Conservation (phyloP, 2,797 vertebrate species). For the Paramormyrops hopkinsi region DNA sequence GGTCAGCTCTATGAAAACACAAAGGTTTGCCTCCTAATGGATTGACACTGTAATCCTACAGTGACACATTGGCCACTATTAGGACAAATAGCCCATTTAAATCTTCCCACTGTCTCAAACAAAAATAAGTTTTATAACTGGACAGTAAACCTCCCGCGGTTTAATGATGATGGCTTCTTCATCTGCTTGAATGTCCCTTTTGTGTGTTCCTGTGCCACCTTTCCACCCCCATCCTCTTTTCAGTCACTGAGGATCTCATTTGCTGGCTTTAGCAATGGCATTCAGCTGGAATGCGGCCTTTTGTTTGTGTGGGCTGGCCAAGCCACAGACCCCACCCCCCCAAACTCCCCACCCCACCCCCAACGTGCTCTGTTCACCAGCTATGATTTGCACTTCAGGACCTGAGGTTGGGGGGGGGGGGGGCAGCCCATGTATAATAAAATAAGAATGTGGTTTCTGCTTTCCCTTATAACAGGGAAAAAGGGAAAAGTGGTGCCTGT, state of each 20-base stretch:
- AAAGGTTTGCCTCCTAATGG: background rate
- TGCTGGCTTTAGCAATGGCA: background rate
- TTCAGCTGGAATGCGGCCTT: background rate
- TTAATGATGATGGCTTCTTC: background rate
- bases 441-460: background rate
- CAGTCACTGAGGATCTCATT: background rate
- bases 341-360: background rate
- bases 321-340: background rate
- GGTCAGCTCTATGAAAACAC: background rate
- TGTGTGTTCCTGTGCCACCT: background rate
- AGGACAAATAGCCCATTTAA: background rate
- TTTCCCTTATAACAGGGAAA: background rate
- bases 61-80: background rate
- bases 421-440: background rate
- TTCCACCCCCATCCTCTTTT: background rate
- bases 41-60: background rate
- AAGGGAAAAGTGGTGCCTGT: background rate
- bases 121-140: background rate
- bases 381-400: background rate
- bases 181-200: background rate
- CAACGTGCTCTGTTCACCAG: background rate
- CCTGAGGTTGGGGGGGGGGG: background rate
- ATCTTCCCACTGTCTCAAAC: background rate
- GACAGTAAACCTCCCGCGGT: background rate
- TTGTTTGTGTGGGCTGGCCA: background rate